A percentile compares a stretch with the other conserved stretches of the same genome.
Evolutionary conservation across 1,140 invertebrate genomes (phyloP).

Genomic region (Magallana ariakensis): DNA sequence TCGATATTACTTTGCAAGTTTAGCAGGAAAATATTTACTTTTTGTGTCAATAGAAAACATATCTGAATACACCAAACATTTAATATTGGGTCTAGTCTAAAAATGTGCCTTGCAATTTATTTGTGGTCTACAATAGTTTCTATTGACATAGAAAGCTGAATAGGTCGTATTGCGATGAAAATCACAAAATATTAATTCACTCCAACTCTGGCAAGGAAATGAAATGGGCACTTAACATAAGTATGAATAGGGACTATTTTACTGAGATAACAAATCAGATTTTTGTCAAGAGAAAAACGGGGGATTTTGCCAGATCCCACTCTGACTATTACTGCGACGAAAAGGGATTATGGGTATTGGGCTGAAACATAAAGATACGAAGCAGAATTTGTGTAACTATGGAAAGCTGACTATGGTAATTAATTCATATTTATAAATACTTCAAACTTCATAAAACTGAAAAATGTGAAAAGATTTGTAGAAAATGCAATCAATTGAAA

Average conservation of each 20-base stretch:
- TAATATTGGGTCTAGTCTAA: not conserved
- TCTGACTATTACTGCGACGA: too few relatives aligned
- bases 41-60: not conserved
- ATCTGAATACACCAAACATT: not conserved
- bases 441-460: too few relatives aligned
- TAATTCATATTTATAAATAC: too few relatives aligned
- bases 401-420: too few relatives aligned
- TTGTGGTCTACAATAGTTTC: not conserved
- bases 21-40: not conserved
- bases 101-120: not conserved
- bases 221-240: not conserved
- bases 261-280: not conserved
- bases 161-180: not conserved
- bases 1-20: not conserved
- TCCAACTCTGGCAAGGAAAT: not conserved
- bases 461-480: too few relatives aligned
- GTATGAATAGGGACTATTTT: not conserved
- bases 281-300: too few relatives aligned
- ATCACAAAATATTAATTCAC: conserved; percentile 5
- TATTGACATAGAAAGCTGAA: not conserved
- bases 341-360: too few relatives aligned
- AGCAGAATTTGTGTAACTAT: too few relatives aligned
- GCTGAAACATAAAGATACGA: too few relatives aligned
- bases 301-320: too few relatives aligned
- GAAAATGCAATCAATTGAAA: too few relatives aligned